A percentile compares a stretch with the other conserved stretches of the same genome.
Conservation (phyloP, 1,140 invertebrate genomes). For the Nephotettix cincticeps region DNA sequence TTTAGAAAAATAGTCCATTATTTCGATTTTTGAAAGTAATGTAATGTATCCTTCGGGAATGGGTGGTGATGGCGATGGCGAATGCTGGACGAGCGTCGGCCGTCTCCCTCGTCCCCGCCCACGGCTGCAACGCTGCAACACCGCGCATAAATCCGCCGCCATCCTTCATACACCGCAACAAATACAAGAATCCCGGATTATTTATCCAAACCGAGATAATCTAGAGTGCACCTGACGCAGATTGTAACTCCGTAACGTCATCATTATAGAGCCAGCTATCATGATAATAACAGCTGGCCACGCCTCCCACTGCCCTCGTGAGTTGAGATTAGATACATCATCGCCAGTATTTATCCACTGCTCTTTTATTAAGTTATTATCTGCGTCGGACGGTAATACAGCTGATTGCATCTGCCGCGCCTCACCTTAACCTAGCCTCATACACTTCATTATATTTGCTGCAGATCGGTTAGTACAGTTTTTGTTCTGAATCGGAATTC, state of each 20-base stretch:
- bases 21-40: no score
- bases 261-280: background rate
- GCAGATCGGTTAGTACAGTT: no score
- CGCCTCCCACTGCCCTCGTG: background rate
- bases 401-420: no score
- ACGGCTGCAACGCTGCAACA: background rate
- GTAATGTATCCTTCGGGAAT: no score
- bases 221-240: background rate
- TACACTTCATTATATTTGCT: no score
- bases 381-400: background rate
- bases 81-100: no score
- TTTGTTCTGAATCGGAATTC: no score
- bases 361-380: background rate
- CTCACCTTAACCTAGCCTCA: no score
- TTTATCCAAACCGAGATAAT: conserved; percentile 2
- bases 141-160: background rate
- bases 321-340: background rate
- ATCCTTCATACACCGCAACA: conserved; percentile 5
- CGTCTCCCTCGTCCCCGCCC: background rate
- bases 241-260: background rate
- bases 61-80: no score
- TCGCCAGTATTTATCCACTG: background rate
- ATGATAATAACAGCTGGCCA: background rate
- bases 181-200: conserved; percentile 12
- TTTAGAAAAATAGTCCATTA: no score